Percentiles rank a stretch among this genome's conserved stretches.
phyloP scores from a whole-genome alignment of 2,888 invertebrate genomes.

The Clepsis dumicolana region DNA sequence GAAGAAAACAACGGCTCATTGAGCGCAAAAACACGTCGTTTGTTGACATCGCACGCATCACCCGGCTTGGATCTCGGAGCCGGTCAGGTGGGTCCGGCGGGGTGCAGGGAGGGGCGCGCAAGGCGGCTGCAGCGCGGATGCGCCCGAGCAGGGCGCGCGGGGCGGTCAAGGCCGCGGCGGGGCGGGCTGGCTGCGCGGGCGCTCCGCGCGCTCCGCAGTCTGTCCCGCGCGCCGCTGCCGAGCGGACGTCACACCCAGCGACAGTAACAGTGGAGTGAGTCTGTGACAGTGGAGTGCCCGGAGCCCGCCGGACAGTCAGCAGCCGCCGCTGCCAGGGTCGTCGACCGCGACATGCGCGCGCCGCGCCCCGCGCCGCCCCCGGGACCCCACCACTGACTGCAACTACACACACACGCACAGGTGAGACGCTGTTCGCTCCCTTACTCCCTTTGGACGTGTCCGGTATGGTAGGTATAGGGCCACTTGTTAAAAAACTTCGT shows the following conservation, averaged over 20 bases:
- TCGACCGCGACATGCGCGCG: constrained; percentile 63
- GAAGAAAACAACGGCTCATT: not conserved
- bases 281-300: constrained; percentile 42
- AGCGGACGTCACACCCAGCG: constrained; percentile 35
- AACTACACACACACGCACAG: constrained; percentile 16
- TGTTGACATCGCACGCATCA: constrained; percentile 3
- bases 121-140: constrained; percentile 37
- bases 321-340: constrained; percentile 79
- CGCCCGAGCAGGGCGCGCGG: constrained; percentile 29
- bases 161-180: constrained; percentile 39
- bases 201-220: constrained; percentile 34
- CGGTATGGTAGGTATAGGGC: too few relatives aligned
- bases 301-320: constrained; percentile 62
- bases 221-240: constrained; percentile 30
- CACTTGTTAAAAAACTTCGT: not conserved
- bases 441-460: not conserved
- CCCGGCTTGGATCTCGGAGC: not conserved
- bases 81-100: constrained; percentile 2
- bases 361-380: constrained; percentile 50
- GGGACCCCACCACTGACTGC: constrained; percentile 12
- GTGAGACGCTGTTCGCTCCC: constrained; percentile 6
- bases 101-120: too few relatives aligned
- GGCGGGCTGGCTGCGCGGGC: constrained; percentile 21
- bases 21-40: not conserved
- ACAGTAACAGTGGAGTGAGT: constrained; percentile 35